These are phyloP conservation scores for Philopedon plagiatum DNA, from an alignment of 2,888 invertebrate species.

Conservation along the genomic window DNA sequence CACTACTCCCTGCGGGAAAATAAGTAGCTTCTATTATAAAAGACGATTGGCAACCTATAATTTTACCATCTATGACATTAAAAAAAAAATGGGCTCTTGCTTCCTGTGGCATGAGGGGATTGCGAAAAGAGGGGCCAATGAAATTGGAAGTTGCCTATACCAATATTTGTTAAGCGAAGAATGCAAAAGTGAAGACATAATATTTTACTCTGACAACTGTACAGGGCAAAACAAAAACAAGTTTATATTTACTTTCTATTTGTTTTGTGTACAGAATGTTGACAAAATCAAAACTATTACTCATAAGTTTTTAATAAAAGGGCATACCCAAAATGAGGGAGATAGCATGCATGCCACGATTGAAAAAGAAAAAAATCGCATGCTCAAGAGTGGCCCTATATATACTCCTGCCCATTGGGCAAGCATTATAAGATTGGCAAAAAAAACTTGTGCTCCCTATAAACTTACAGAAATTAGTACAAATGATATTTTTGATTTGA, in stretches of 20 bases:
- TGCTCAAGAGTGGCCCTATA: constrained; percentile 36
- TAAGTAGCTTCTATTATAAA: not conserved
- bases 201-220: constrained; percentile 56
- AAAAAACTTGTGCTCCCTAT: no score
- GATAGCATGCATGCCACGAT: constrained; percentile 55
- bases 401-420: constrained; percentile 33
- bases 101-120: constrained; percentile 2
- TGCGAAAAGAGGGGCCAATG: not conserved
- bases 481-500: not conserved
- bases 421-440: constrained; percentile 20
- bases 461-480: not conserved
- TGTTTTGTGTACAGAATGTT: constrained; percentile 49
- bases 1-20: not conserved
- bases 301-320: no score
- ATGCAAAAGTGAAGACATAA: not conserved
- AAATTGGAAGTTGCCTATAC: not conserved
- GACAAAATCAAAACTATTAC: constrained; percentile 51
- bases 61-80: not conserved
- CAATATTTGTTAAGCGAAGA: not conserved
- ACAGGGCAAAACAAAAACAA: constrained; percentile 56
- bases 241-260: constrained; percentile 51
- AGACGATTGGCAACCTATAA: not conserved
- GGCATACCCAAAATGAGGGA: constrained; percentile 57
- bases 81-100: not conserved
- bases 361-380: constrained; percentile 49